Base-by-base conservation (phyloP, 2,888 invertebrate species). In the Brachypterus glaber region DNA sequence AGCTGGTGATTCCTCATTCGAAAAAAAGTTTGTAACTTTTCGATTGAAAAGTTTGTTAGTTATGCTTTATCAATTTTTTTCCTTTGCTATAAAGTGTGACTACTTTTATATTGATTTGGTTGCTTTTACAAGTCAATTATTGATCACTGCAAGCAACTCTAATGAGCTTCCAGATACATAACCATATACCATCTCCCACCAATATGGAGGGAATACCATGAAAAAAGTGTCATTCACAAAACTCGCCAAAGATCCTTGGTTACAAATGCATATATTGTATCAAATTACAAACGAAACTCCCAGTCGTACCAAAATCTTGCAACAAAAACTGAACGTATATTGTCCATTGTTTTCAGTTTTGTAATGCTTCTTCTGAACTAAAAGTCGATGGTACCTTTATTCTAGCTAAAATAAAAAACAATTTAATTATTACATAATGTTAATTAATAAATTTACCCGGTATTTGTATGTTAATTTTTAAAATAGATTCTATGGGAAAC, bases 401-500 rank as follows among this genome's bases (percentile, higher is more conserved):
- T 24, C 24, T 24, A n/a, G n/a, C n/a, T 24, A n/a, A 24, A n/a
- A n/a, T n/a, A n/a, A n/a, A n/a, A n/a, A n/a, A n/a, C n/a, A n/a
- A n/a, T n/a, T n/a, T n/a, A n/a, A n/a, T n/a, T n/a, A n/a, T n/a
- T n/a, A n/a, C n/a, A n/a, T n/a, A n/a, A n/a, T n/a, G n/a, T n/a
- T n/a, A n/a, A n/a, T 12, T 27, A 14, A 33, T 13, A 5, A 12
- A 31, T 17, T 33, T 37, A 29, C 11, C 26, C 11, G 21, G 41
- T 39, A 18, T 49, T 50, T 51, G 49, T 53, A 53, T 53, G 52
- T 24, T 42, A 53, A 53, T 51, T 45, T 37, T 35, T 37, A 30
- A n/a, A n/a, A n/a, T n/a, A n/a, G n/a, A n/a, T n/a, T 30, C 40
- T 46, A 44, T 49, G 44, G 46, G 51, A 52, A 41, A 30, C 17